Evolutionary conservation across 2,113 vertebrate genomes (phyloP).

Genomic region (Microcebus griseorufus): DNA sequence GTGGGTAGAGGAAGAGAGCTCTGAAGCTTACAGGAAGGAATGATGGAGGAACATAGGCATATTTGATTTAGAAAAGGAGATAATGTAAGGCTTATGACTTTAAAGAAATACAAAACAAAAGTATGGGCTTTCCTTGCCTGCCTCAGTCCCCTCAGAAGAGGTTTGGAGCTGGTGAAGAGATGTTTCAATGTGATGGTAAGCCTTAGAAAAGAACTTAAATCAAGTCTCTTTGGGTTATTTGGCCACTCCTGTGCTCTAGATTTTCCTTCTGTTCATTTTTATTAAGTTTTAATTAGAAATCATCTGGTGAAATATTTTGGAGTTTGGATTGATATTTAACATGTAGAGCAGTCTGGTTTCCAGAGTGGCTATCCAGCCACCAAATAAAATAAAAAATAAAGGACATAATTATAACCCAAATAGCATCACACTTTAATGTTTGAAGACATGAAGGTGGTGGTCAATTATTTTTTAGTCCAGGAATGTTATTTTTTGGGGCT

Average conservation of each 20-base stretch:
- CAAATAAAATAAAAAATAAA: conserved; percentile 45
- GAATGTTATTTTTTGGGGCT: background rate
- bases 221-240: conserved; percentile 37
- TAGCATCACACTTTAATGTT: conserved; percentile 33
- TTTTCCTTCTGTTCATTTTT: conserved; percentile 54
- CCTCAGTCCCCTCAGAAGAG: background rate
- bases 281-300: conserved; percentile 59
- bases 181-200: background rate
- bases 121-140: background rate
- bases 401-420: conserved; percentile 1
- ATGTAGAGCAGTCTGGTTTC: conserved; percentile 53
- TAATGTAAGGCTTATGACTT: background rate
- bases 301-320: conserved; percentile 63
- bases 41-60: background rate
- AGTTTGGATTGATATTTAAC: conserved; percentile 52
- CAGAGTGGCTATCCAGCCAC: conserved; percentile 1
- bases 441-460: conserved; percentile 17
- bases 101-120: background rate
- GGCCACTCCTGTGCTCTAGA: background rate
- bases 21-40: background rate
- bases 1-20: background rate
- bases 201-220: conserved; percentile 11
- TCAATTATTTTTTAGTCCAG: conserved; percentile 38
- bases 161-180: background rate
- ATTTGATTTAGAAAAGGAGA: background rate